Evolutionary conservation across 1,140 invertebrate genomes (phyloP), one percentile per base, ranked within the genome.

Genomic region (Campoletis sonorensis): DNA sequence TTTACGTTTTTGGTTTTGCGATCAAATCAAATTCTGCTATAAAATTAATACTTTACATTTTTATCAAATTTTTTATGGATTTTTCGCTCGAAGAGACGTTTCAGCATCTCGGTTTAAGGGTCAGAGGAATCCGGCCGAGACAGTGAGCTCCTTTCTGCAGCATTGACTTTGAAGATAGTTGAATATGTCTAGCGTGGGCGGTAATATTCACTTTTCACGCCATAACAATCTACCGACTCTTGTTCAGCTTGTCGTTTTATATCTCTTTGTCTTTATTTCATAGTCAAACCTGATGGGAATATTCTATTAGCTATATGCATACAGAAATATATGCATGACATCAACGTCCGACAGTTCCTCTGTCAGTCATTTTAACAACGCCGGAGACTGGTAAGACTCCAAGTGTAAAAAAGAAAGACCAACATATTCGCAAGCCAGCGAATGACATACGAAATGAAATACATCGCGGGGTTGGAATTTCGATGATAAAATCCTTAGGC

Each of bases 161-260:
- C 67, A 76, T 61, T 68, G 77, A 75, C 64, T 58, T 71, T 58
- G 72, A 78, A 30, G 72, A 79, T 79, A 51, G 68, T 79, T 68
- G 78, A 70, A 71, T 71, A 79, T 18, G 79, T 75, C 33, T 70
- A 79, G 64, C 79, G 82, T 83, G 79, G 80, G 80, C 71, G 82
- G 54, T 58, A 64, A 77, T 77, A 81, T 81, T 81, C 79, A 81
- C 75, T 83, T 81, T 81, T 79, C 79, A 79, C 70, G 67, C 75
- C 67, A 61, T 72, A 81, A 81, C 58, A 68, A 70, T 68, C 33
- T 58, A n/a, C n/a, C n/a, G 78, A 79, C 27, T 58, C 61, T 68
- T 54, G 18, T 27, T 15, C 45, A 16, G 40, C 61, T 1, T 70
- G 54, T 79, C 76, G 30, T 49, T 82, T 15, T 33, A 1, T 33